Conservation (phyloP, 2,888 invertebrate genomes). For the Syrphus vitripennis region DNA sequence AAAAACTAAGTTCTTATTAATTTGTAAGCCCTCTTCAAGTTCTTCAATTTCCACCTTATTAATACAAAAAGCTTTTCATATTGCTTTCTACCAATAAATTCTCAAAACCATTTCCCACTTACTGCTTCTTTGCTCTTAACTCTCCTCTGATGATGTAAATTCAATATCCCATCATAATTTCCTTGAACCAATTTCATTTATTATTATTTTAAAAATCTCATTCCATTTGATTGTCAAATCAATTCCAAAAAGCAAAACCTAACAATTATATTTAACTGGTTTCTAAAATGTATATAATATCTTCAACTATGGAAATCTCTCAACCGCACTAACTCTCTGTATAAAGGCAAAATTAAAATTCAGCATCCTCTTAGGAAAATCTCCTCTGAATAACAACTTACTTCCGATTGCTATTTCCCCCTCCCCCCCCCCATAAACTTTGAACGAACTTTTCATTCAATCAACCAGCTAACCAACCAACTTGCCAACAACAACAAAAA, state of each 20-base stretch:
- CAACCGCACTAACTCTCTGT: background rate
- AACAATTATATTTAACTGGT: slow-evolving; percentile 61
- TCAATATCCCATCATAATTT: slow-evolving; percentile 8
- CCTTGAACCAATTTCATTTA: slow-evolving; percentile 27
- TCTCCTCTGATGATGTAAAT: background rate
- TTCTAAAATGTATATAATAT: slow-evolving; percentile 13
- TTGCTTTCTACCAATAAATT: slow-evolving; percentile 51
- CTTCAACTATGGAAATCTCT: background rate
- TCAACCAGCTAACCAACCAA: slow-evolving; percentile 6
- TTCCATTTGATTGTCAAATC: slow-evolving; percentile 57
- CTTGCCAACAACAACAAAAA: background rate
- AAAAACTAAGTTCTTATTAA: background rate
- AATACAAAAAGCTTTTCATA: slow-evolving; percentile 24
- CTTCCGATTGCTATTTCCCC: slow-evolving; percentile 54
- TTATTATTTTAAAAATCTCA: background rate
- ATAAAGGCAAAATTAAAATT: slow-evolving; percentile 33
- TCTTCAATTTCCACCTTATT: slow-evolving; percentile 32
- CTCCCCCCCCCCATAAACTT: background rate
- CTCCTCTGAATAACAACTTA: slow-evolving; percentile 53
- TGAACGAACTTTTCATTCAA: slow-evolving; percentile 34
- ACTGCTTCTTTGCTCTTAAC: background rate
- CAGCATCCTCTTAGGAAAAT: slow-evolving; percentile 24
- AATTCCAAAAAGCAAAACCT: slow-evolving; percentile 6
- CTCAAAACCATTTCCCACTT: slow-evolving; percentile 3
- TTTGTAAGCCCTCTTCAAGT: background rate